Base-by-base conservation (phyloP, 2,113 vertebrate species). In the Calyptommatus sinebrachiatus region DNA sequence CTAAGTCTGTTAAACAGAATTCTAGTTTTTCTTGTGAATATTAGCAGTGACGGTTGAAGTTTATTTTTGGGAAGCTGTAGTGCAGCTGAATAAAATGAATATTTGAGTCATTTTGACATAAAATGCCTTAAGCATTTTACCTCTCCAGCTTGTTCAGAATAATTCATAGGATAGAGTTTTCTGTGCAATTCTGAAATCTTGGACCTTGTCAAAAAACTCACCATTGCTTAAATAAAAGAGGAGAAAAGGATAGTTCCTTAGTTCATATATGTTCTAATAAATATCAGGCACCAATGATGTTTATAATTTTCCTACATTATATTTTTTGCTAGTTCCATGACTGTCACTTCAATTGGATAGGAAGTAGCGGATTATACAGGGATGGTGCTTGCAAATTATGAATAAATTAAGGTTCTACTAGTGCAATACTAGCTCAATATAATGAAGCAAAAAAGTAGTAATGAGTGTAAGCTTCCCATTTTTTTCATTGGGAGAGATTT, bases 91-190 rank as follows among this genome's bases (percentile, higher is more conserved):
- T 90, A 89, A 91, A 92, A 68, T 84, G 84, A 88, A 81, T 80
- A 85, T 87, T 75, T 89, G 89, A 92, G 85, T 91, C 84, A 88
- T 74, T 89, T 86, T 90, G 91, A 88, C 77, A 53, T 83, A 87
- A 87, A 83, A 87, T 0, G 85, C 88, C 90, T 86, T 87, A 71
- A 88, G 76, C 80, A 81, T 53, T 84, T 76, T 84, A 68, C 86
- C 79, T 86, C 79, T 93, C 87, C 88, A 91, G 66, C 80, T 93
- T 77, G 80, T 83, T 91, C 89, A 90, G 83, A 0, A 26, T 84
- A 86, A 14, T 24, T 86, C 84, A 85, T 76, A 24, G 5, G 71
- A 71, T 50, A 41, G 71, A 1, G 0, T 84, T 84, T 83, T 83
- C 75, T 89, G 88, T 90, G 84, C 53, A 8, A 0, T 91, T 90